These are phyloP conservation scores for Synanthedon myopaeformis DNA, from an alignment of 2,888 invertebrate species.

Conservation along the genomic window DNA sequence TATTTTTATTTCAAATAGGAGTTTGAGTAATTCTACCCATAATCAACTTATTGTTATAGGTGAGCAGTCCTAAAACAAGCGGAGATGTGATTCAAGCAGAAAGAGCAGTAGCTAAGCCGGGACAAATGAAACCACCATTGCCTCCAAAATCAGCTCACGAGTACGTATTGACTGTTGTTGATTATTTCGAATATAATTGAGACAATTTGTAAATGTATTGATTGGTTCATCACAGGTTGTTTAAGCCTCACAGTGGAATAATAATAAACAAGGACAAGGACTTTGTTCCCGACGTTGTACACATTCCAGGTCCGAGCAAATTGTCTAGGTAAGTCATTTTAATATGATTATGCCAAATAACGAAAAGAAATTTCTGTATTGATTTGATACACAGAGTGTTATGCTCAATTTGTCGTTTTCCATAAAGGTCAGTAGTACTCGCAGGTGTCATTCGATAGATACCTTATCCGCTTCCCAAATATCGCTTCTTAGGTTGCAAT, in stretches of 20 bases:
- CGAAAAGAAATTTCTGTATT: too few relatives aligned
- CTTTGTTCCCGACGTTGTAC: conserved; percentile 40
- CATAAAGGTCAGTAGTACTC: too few relatives aligned
- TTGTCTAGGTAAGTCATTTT: conserved; percentile 15
- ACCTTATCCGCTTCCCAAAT: too few relatives aligned
- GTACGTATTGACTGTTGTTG: conserved; percentile 24
- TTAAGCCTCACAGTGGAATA: conserved; percentile 53
- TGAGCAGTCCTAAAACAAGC: conserved; percentile 49
- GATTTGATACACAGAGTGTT: too few relatives aligned
- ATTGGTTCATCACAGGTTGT: conserved; percentile 32
- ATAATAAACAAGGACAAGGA: conserved; percentile 39
- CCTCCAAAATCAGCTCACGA: conserved; percentile 43
- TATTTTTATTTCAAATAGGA: too few relatives aligned
- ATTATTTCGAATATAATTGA: neutral
- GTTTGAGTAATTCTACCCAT: too few relatives aligned
- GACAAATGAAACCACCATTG: conserved; percentile 36
- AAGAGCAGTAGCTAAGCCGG: conserved; percentile 32
- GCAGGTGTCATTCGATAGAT: too few relatives aligned
- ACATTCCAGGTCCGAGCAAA: conserved; percentile 30
- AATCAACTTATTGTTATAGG: conserved; percentile 17
- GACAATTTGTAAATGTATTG: neutral
- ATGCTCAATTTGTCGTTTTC: too few relatives aligned
- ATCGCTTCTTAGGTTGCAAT: too few relatives aligned
- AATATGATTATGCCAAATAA: too few relatives aligned
- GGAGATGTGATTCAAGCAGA: conserved; percentile 44